Base-by-base conservation (phyloP, 2,113 vertebrate species). In the Ia io region DNA sequence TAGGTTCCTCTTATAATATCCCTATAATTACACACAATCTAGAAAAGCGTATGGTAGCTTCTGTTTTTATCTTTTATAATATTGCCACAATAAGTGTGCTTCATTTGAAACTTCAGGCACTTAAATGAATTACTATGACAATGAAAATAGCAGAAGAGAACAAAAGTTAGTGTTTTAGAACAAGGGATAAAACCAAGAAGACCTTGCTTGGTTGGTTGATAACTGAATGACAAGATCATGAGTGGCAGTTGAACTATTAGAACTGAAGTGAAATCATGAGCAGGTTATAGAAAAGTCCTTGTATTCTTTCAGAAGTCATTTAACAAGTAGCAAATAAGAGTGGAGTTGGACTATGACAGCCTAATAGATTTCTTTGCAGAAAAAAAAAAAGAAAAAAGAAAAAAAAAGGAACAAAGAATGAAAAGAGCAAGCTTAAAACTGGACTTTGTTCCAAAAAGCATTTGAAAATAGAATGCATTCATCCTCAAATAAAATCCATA, bases 211-310 rank as follows among this genome's bases (percentile, higher is more conserved):
- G 53, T 91, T 86, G 61, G 86, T 84, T 94, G 97, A 95, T 98
- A 97, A 96, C 79, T 97, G 97, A 96, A 95, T 98, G 97, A 97
- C 97, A 97, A 96, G 96, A 97, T 97, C 96, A 88, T 90, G 94
- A 84, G 94, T 87, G 94, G 97, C 85, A 97, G 94, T 88, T 96
- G 69, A 91, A 94, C 2, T 94, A 51, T 96, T 97, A 91, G 92
- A 95, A 97, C 97, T 97, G 95, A 98, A 98, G 97, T 96, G 91
- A 98, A 97, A 98, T 98, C 97, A 98, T 97, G 96, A 98, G 95
- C 90, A 94, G 90, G 88, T 98, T 97, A 97, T 91, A 94, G 95
- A 92, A 92, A 97, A 98, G 93, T 97, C 96, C 95, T 97, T 96
- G 90, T 96, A 92, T 97, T 97, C 98, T 98, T 96, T 96, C 84